These are phyloP conservation scores for Tridacna crocea DNA, from an alignment of 2,888 invertebrate species.

Conservation along the genomic window DNA sequence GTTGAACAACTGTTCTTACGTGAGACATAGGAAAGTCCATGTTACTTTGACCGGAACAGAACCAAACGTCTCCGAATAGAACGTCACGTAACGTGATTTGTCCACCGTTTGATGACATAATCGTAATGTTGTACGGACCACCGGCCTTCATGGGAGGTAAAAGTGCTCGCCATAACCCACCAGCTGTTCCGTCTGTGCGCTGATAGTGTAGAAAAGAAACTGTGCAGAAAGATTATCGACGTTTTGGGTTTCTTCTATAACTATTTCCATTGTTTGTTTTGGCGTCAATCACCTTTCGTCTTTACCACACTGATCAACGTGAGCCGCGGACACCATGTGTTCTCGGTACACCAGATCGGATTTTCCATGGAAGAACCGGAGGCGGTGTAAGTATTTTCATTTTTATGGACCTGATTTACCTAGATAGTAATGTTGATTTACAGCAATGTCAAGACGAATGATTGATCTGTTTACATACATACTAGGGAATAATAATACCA, in stretches of 20 bases:
- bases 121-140: constrained; percentile 17
- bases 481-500: too few relatives aligned
- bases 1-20: background rate
- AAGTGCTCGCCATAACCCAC: constrained; percentile 15
- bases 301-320: too few relatives aligned
- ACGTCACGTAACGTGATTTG: constrained; percentile 2
- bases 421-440: too few relatives aligned
- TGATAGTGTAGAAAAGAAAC: background rate
- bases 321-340: too few relatives aligned
- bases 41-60: constrained; percentile 21
- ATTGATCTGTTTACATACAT: too few relatives aligned
- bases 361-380: too few relatives aligned
- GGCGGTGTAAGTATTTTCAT: too few relatives aligned
- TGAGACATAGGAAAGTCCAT: constrained; percentile 16
- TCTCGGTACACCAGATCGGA: too few relatives aligned
- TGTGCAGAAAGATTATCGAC: background rate
- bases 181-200: constrained; percentile 10
- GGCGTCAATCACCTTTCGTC: background rate
- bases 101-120: constrained; percentile 15
- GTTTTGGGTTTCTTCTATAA: background rate
- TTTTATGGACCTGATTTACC: too few relatives aligned
- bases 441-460: too few relatives aligned
- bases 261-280: background rate
- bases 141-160: constrained; percentile 13
- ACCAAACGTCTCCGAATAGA: constrained; percentile 19